Base-by-base conservation (phyloP, 1,140 invertebrate species). In the Mylabris phalerata region DNA sequence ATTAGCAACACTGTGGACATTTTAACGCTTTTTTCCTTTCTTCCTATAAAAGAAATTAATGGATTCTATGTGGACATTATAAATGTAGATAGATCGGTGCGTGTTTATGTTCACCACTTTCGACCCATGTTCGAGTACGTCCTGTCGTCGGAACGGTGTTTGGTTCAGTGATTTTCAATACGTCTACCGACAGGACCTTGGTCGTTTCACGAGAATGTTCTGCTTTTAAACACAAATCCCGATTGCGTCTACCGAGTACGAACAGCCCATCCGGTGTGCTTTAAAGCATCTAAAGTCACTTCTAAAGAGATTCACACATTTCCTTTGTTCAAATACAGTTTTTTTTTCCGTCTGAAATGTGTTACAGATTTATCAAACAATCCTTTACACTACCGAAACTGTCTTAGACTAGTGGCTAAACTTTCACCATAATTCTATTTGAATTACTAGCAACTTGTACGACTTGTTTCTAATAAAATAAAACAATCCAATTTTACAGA, bases 201-300 rank as follows among this genome's bases (percentile, higher is more conserved):
- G 44, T 51, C 57, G 49, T 59, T 59, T 51, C 32, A 59, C 42
- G 48, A 50, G 46, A 51, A 47, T 51, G 50, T 40, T 45, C 57
- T 52, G 42, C 57, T 59, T 59, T 59, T 59, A 59, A 52, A 59
- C 49, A 59, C 57, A 59, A 59, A 59, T 59, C 49, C 43, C 51
- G 41, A 51, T 51, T 44, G 57, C 57, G 27, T 59, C 57, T 42
- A 43, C 57, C 43, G 50, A 27, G 51, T 42, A 32, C 47, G 32
- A 32, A 46, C 43, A 45, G 32, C 51, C 44, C 43, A 54, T 54
- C 46, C 43, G 9, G 27, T 42, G 46, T 46, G 32, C 50, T 44
- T 52, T 42, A 52, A 50, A 32, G 19, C 45, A 42, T 52, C 40
- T 43, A 52, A 41, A 44, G 39, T 51, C 38, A 38, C 40, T 38